Conservation (phyloP, 2,113 vertebrate species). For the Tachysurus fulvidraco region DNA sequence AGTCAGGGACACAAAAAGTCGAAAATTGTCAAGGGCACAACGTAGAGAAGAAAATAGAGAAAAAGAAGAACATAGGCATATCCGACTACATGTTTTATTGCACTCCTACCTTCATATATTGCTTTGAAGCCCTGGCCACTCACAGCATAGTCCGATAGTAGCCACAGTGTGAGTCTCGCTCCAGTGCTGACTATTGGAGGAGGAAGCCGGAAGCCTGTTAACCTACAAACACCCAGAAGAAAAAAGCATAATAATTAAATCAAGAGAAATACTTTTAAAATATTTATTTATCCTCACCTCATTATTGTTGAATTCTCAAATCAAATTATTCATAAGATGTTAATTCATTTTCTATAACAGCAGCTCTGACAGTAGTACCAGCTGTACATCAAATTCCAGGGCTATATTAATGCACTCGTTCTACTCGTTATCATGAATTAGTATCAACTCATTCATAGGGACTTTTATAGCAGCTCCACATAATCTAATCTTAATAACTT, state of each 20-base stretch:
- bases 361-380: not conserved
- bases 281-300: not conserved
- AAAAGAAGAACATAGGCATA: not conserved
- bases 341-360: not conserved
- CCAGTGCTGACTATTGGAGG: conserved; percentile 90
- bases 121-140: conserved; percentile 97
- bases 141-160: conserved; percentile 94
- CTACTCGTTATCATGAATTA: not conserved
- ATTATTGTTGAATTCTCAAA: not conserved
- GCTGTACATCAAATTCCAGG: not conserved
- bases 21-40: not conserved
- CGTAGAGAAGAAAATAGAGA: not conserved
- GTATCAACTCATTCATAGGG: not conserved
- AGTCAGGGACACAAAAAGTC: not conserved
- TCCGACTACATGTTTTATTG: not conserved
- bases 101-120: conserved; percentile 89
- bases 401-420: not conserved
- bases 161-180: conserved; percentile 85
- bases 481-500: not conserved
- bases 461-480: not conserved
- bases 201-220: conserved; percentile 97
- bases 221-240: conserved; percentile 74
- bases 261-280: not conserved
- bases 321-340: not conserved
- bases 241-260: not conserved